Evolutionary conservation across 2,888 invertebrate genomes (phyloP).

Genomic region (Argyra leucocephala): DNA sequence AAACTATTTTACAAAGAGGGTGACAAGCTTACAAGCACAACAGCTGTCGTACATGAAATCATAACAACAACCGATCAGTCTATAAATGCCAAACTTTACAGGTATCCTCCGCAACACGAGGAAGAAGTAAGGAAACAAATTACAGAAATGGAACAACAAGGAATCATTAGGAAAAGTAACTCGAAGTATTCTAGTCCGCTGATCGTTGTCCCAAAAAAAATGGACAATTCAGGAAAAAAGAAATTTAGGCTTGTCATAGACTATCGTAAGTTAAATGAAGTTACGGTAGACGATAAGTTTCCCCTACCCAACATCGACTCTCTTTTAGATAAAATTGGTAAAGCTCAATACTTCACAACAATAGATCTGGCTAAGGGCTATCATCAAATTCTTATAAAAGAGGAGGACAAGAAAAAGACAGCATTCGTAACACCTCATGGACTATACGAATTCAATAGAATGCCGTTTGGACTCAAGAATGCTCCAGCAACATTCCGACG

Average conservation of each 20-base stretch:
- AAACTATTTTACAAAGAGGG: conserved; percentile 18
- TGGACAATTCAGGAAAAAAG: conserved; percentile 18
- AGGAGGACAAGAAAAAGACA: too few species aligned
- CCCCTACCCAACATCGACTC: too few species aligned
- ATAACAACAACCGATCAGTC: conserved; percentile 17
- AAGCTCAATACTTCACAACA: too few species aligned
- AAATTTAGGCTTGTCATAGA: conserved; percentile 18
- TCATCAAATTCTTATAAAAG: too few species aligned
- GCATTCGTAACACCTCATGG: neutral
- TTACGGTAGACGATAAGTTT: too few species aligned
- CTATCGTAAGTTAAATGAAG: too few species aligned
- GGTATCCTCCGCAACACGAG: conserved; percentile 19
- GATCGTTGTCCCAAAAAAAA: conserved; percentile 17
- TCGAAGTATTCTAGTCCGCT: conserved; percentile 18
- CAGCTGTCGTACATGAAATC: conserved; percentile 16
- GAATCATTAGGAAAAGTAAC: conserved; percentile 18
- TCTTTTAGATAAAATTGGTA: too few species aligned
- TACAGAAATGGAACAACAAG: conserved; percentile 19
- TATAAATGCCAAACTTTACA: conserved; percentile 18
- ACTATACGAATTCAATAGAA: too few species aligned
- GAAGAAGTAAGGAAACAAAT: conserved; percentile 16
- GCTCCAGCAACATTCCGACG: too few species aligned
- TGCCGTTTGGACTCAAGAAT: too few species aligned
- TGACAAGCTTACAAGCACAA: conserved; percentile 17
- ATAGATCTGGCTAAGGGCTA: too few species aligned